Evolutionary conservation across 2,797 vertebrate genomes (phyloP).

Genomic region (Benthosema pterotum): DNA sequence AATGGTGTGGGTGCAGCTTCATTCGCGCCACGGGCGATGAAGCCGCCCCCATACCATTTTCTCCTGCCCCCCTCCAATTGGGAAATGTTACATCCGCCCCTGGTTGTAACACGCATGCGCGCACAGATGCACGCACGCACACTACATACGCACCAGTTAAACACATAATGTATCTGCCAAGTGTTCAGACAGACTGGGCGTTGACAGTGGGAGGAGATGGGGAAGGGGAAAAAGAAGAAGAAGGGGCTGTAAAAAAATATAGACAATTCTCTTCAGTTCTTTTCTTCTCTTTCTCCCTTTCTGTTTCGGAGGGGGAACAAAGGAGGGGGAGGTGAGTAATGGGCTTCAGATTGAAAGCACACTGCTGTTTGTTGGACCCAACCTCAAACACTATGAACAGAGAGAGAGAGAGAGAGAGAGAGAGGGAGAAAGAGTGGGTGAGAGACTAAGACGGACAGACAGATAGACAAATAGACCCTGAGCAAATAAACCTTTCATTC

Average conservation of each 20-base stretch:
- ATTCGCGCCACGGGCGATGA: too few relatives aligned
- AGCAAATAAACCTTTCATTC: background rate
- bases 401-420: constrained; percentile 18
- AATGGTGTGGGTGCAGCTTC: too few relatives aligned
- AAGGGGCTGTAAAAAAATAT: constrained; percentile 61
- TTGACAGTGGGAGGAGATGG: constrained; percentile 57
- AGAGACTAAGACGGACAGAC: background rate
- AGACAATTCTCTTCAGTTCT: constrained; percentile 59
- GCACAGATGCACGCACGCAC: constrained; percentile 34
- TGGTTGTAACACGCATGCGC: constrained; percentile 10
- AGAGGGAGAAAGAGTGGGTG: constrained; percentile 12
- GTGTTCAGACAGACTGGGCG: constrained; percentile 47
- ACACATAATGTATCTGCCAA: constrained; percentile 50
- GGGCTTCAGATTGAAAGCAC: constrained; percentile 72
- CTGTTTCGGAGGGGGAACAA: constrained; percentile 58
- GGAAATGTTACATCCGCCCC: too few relatives aligned
- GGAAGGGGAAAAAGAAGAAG: constrained; percentile 51
- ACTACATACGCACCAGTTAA: constrained; percentile 20
- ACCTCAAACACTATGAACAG: constrained; percentile 38
- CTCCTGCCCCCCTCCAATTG: too few relatives aligned
- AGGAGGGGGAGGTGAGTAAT: constrained; percentile 62
- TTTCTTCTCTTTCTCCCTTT: constrained; percentile 42
- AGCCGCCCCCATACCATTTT: too few relatives aligned
- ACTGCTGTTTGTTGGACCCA: constrained; percentile 66
- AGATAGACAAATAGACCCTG: constrained; percentile 1